phyloP scores from a whole-genome alignment of 2,797 vertebrate species.

The Mergus octosetaceus region DNA sequence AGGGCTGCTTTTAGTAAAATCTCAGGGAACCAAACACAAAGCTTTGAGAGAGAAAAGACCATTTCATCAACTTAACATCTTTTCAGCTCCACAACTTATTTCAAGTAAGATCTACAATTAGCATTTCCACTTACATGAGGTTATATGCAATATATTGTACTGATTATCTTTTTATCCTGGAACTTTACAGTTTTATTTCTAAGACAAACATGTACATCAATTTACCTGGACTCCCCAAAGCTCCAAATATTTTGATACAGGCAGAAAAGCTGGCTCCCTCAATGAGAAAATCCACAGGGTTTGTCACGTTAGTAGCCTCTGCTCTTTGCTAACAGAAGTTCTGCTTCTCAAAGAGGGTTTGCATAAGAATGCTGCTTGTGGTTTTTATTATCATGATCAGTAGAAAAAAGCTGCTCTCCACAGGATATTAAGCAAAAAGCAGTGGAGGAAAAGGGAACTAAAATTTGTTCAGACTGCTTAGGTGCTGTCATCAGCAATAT shows the following conservation, averaged over 20 bases:
- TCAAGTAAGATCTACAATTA: not conserved
- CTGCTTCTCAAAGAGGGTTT: not conserved
- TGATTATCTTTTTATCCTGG: not conserved
- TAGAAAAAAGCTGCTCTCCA: constrained; percentile 25
- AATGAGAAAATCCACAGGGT: not conserved
- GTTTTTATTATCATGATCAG: constrained; percentile 19
- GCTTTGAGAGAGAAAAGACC: not conserved
- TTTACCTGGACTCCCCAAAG: constrained; percentile 59
- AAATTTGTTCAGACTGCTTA: constrained; percentile 41
- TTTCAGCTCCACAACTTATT: not conserved
- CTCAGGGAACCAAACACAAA: not conserved
- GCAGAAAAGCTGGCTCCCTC: not conserved
- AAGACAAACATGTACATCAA: not conserved
- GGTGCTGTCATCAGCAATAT: constrained; percentile 57
- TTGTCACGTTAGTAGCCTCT: not conserved
- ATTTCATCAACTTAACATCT: not conserved
- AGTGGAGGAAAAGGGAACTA: constrained; percentile 63
- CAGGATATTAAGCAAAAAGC: constrained; percentile 76
- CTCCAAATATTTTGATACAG: not conserved
- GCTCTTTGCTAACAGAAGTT: not conserved
- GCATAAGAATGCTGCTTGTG: not conserved
- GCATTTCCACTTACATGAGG: not conserved
- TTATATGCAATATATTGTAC: not conserved
- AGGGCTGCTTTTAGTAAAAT: not conserved
- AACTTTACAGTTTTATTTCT: not conserved